A percentile compares a stretch with the other conserved stretches of the same genome.
phyloP scores from a whole-genome alignment of 2,113 vertebrate species.

The Platycercus adscitus region DNA sequence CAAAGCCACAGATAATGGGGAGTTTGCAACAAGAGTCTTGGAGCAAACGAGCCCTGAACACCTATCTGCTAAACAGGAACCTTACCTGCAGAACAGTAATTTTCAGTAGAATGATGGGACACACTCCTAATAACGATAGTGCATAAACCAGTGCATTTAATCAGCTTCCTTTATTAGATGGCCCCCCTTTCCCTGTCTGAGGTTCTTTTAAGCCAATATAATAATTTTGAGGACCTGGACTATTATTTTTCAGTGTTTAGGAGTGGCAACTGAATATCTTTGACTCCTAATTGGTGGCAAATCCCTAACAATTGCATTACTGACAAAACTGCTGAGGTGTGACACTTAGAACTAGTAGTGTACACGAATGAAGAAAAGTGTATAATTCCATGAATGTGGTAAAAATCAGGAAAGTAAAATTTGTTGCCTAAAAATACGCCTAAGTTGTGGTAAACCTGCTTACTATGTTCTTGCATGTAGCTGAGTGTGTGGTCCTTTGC shows the following conservation, averaged over 20 bases:
- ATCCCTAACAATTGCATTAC: neutral
- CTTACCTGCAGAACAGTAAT: neutral
- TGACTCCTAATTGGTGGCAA: neutral
- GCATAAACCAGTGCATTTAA: neutral
- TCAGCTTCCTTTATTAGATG: neutral
- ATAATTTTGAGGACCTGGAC: neutral
- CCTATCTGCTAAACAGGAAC: neutral
- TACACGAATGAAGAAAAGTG: neutral
- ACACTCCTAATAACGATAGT: fast-evolving
- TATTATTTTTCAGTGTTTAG: neutral
- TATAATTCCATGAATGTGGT: neutral
- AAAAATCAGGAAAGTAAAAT: neutral
- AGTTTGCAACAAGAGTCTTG: neutral
- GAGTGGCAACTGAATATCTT: neutral
- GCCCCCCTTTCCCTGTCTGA: fast-evolving
- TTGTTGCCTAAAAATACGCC: neutral
- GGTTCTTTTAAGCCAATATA: neutral
- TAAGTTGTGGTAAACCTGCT: neutral
- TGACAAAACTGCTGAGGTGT: neutral
- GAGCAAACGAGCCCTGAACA: neutral
- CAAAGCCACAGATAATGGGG: neutral
- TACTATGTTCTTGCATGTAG: fast-evolving
- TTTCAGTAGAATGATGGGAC: neutral
- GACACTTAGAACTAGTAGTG: neutral
- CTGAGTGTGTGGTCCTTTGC: neutral